Conservation (phyloP, 2,797 vertebrate genomes). For the Dermochelys coriacea region DNA sequence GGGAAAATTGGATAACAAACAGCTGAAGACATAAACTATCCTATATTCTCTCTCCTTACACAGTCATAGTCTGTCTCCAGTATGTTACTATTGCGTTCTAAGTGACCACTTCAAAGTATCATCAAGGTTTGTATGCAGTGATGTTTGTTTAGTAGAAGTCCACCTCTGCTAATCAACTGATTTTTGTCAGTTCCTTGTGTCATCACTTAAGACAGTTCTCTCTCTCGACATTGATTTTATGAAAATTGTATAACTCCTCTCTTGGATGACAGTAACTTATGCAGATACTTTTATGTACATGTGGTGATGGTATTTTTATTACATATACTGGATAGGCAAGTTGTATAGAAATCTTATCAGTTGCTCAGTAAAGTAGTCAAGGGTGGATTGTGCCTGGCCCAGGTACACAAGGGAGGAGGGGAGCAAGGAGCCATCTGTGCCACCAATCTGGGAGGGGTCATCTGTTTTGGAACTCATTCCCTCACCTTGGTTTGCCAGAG, state of each 20-base stretch:
- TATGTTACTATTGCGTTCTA: neutral
- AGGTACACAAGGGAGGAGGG: neutral
- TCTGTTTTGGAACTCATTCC: neutral
- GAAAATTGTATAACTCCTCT: neutral
- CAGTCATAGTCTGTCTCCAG: fast-evolving
- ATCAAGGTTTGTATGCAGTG: neutral
- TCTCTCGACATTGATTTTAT: neutral
- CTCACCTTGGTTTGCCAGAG: neutral
- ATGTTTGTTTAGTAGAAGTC: neutral
- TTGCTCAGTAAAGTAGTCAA: neutral
- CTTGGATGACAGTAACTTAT: neutral
- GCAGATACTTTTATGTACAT: neutral
- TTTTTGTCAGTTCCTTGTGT: neutral
- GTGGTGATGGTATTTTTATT: neutral
- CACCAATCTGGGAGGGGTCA: neutral
- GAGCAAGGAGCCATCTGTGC: neutral
- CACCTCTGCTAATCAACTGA: neutral
- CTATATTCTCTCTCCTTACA: neutral
- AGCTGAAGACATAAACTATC: neutral
- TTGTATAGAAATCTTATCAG: neutral
- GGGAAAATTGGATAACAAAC: neutral
- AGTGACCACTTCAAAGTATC: neutral
- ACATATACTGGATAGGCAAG: neutral
- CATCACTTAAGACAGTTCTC: neutral
- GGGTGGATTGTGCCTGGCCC: neutral